Conservation (phyloP, 2,888 invertebrate species). For the Lamellibrachia satsuma region DNA sequence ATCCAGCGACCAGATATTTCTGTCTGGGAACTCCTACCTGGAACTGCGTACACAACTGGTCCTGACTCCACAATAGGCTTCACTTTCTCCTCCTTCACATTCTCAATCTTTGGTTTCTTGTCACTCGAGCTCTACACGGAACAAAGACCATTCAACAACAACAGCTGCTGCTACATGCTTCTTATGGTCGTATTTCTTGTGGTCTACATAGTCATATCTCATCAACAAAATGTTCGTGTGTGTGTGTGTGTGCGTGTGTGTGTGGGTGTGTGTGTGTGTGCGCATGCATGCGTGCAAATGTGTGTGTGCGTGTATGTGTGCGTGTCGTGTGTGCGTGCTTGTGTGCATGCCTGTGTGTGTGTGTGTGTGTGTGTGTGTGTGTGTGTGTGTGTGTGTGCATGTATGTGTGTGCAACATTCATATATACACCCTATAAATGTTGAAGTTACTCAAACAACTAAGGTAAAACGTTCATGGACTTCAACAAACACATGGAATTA, state of each 20-base stretch:
- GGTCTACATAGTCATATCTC: too few relatives aligned
- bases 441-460: too few relatives aligned
- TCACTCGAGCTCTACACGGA: neutral
- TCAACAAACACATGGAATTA: too few relatives aligned
- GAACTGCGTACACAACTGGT: slow-evolving; percentile 20
- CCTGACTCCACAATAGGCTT: slow-evolving; percentile 20
- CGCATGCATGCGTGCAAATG: neutral
- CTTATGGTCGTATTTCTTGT: too few relatives aligned
- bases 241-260: neutral
- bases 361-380: neutral
- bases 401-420: neutral
- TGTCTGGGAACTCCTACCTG: neutral
- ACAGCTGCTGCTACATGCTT: too few relatives aligned
- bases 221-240: neutral
- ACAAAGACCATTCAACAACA: neutral
- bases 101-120: slow-evolving; percentile 5
- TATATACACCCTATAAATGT: neutral
- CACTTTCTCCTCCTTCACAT: slow-evolving; percentile 19
- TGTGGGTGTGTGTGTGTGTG: neutral
- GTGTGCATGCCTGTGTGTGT: neutral
- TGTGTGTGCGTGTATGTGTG: neutral
- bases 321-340: neutral
- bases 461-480: too few relatives aligned
- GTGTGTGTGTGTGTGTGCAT: neutral
- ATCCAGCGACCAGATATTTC: too few relatives aligned